These are phyloP conservation scores for Sternarchorhynchus goeldii DNA, from an alignment of 2,797 vertebrate genomes.

Conservation along the genomic window DNA sequence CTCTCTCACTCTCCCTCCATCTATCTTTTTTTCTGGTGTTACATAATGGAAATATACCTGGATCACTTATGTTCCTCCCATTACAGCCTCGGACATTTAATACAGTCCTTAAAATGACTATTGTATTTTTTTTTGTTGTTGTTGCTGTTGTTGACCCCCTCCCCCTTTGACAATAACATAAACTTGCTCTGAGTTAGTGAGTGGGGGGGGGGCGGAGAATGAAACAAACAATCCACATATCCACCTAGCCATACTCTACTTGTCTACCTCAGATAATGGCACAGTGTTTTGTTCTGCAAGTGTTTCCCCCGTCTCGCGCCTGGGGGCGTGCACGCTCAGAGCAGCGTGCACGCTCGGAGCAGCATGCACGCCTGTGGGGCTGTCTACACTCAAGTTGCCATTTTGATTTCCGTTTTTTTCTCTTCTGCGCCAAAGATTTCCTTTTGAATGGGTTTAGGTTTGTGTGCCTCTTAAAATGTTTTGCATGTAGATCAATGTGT, in stretches of 20 bases:
- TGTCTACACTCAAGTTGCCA: conserved; percentile 46
- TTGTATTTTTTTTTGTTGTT: conserved; percentile 48
- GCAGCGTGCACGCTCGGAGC: conserved; percentile 28
- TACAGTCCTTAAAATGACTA: conserved; percentile 64
- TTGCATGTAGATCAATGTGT: neutral
- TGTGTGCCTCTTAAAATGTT: neutral
- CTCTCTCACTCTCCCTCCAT: too few relatives aligned
- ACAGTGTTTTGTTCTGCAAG: conserved; percentile 42
- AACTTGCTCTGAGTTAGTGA: neutral
- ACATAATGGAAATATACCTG: conserved; percentile 16
- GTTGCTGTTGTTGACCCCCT: neutral
- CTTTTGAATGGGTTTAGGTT: conserved; percentile 18
- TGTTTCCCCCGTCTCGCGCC: neutral
- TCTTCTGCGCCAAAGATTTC: conserved; percentile 16
- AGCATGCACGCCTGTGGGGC: conserved; percentile 13
- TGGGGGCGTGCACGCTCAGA: neutral
- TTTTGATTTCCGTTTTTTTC: conserved; percentile 39
- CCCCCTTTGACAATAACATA: conserved; percentile 20
- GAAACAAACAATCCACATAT: too few relatives aligned
- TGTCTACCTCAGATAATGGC: conserved; percentile 24
- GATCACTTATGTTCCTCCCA: conserved; percentile 24
- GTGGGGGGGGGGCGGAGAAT: too few relatives aligned
- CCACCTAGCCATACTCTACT: neutral
- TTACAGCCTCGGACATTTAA: conserved; percentile 29
- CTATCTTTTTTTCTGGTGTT: conserved; percentile 22